Base-by-base conservation (phyloP, 2,888 invertebrate species). In the Eupithecia inturbata region DNA sequence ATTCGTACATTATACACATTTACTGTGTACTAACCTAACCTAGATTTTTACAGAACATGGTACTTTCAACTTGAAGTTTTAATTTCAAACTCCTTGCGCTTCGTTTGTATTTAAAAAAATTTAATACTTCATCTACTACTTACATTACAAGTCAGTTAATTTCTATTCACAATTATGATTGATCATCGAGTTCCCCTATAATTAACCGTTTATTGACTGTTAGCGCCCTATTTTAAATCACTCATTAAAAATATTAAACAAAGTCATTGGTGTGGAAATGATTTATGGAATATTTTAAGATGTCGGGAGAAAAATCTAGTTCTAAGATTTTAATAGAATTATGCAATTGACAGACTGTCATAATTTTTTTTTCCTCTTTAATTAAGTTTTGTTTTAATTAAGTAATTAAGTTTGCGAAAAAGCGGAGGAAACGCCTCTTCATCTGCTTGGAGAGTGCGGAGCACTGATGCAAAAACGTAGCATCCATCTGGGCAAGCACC, bases 151-250 rank as follows among this genome's bases (percentile, higher is more conserved):
- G 74, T 72, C 75, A 76, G 74, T 80, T 77, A 78, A 78, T 69
- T 71, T 60, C 78, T 81, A 80, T 79, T 73, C 74, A 67, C 87
- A 88, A 89, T 88, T 84, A 87, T 91, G 90, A 92, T 91, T 82
- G 89, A 91, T 91, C 87, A 86, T 87, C 80, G 73, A 68, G 73
- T 76, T 82, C 85, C 89, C 89, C 83, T 77, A 76, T 87, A 88
- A 90, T 90, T 88, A 90, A 82, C 83, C 82, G 84, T 85, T 88
- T 88, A 90, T 89, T 88, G 87, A 87, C 87, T 87, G 86, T 86
- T 83, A 86, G 84, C 80, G 77, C 77, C 81, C 80, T 67, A 81
- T 78, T 82, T 84, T 82, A 83, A 79, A 81, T 81, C 81, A 82
- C 82, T 85, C 73, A 85, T 88, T 86, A 84, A 84, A 83, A 84